phyloP scores from a whole-genome alignment of 2,797 vertebrate species.

The Lagodon rhomboides region DNA sequence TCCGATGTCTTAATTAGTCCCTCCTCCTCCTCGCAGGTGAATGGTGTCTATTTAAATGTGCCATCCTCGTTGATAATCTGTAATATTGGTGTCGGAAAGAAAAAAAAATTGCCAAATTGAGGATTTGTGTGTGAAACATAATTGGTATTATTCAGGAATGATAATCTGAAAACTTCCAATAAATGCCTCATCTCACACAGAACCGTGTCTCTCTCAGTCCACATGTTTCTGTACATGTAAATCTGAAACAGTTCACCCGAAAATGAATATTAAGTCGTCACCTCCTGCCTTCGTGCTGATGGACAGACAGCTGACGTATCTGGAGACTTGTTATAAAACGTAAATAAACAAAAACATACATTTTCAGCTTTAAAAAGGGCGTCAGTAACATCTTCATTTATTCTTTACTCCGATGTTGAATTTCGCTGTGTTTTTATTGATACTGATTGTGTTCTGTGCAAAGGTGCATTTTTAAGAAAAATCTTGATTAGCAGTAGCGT shows the following conservation, averaged over 20 bases:
- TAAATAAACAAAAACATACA: too few relatives aligned
- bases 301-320: too few relatives aligned
- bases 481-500: background rate
- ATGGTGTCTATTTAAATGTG: conserved; percentile 66
- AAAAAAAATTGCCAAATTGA: conserved; percentile 40
- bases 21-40: conserved; percentile 28
- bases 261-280: too few relatives aligned
- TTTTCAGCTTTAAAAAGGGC: too few relatives aligned
- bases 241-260: too few relatives aligned
- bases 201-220: conserved; percentile 9
- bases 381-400: too few relatives aligned
- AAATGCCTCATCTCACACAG: conserved; percentile 61
- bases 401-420: too few relatives aligned
- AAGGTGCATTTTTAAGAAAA: background rate
- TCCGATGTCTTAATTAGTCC: conserved; percentile 34
- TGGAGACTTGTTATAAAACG: too few relatives aligned
- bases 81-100: conserved; percentile 49
- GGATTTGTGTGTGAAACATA: conserved; percentile 56
- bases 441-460: background rate
- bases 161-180: conserved; percentile 53
- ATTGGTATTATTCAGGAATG: conserved; percentile 44
- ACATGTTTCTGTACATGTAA: background rate
- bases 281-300: too few relatives aligned
- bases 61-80: conserved; percentile 51
- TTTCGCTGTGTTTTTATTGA: background rate